Evolutionary conservation across 1,140 invertebrate genomes (phyloP), one percentile per base, ranked within the genome.

Genomic region (Orchestia grillus): DNA sequence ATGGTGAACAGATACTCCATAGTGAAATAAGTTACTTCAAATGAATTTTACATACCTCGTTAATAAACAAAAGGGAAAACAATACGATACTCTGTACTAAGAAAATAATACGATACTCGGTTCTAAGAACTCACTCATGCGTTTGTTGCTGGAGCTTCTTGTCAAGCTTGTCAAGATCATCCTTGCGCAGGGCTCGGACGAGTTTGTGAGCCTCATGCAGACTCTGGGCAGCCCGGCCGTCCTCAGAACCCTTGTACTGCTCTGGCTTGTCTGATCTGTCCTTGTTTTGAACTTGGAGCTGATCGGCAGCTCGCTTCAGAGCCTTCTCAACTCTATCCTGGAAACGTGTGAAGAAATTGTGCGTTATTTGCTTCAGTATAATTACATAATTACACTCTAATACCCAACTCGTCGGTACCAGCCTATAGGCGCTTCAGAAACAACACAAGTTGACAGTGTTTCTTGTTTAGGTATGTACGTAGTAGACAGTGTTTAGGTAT

Each of bases 271-370:
- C 3, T 0, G 43, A 11, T 15, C 44, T 45, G 44, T 94, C 92
- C 92, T 45, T 94, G 44, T 94, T 94, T 44, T 94, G 92, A 6
- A 94, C 44, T n/a, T 94, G 92, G 44, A 94, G 92, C 92, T 94
- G 92, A 44, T 94, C 0, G 43, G 92, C 92, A 8, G 92, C 92
- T 44, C 92, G 92, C 92, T 94, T 6, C 92, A 94, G 41, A 40
- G 92, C 92, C 0, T 94, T 0, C 44, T 45, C 3, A 11, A 94
- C 44, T 11, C 92, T 15, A 47, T 94, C 4, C 92, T 94, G 44
- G 41, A 94, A 90, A 90, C 43, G 42, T 43, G 41, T 19, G 36
- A 90, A 90, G 15, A 90, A 42, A 87, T 15, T 87, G 8, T 15
- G 4, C 36, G 36, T 36, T 40, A 36, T 87, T 87, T 40, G 8